Conservation (phyloP, 92 coral and sea anemone genomes). For the Porites rus region DNA sequence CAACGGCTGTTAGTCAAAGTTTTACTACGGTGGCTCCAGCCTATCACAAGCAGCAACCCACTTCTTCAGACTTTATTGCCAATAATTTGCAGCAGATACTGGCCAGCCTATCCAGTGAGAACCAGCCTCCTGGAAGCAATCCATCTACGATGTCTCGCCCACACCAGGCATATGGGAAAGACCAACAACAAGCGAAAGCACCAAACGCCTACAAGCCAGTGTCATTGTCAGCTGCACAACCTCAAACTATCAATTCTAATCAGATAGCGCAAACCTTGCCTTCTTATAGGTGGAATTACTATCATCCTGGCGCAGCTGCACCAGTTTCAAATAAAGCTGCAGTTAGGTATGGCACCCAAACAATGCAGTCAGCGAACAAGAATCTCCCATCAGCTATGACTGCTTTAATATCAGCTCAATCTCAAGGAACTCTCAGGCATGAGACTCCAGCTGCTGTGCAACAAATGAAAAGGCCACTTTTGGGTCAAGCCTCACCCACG, state of each 20-base stretch:
- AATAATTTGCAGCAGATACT: conserved; percentile 64
- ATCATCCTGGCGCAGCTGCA: conserved; percentile 1
- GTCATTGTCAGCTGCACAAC: no score
- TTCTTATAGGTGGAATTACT: not conserved
- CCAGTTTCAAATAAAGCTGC: conserved; percentile 8
- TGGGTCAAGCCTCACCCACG: not conserved
- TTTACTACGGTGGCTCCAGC: not conserved
- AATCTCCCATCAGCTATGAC: conserved; percentile 1
- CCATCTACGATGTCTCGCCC: conserved; percentile 2
- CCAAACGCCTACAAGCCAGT: conserved; percentile 3
- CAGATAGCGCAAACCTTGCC: not conserved
- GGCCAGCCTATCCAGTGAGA: conserved; percentile 61
- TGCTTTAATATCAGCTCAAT: not conserved
- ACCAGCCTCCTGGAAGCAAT: not conserved
- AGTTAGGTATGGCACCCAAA: not conserved
- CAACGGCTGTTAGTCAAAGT: conserved; percentile 11
- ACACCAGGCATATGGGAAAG: conserved; percentile 3
- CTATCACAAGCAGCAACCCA: conserved; percentile 13
- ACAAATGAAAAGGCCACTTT: not conserved
- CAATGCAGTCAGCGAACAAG: not conserved
- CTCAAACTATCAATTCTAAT: not conserved
- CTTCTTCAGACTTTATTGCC: conserved; percentile 41
- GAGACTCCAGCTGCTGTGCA: not conserved
- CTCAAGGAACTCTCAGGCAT: not conserved
- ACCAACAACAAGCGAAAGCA: not conserved